These are phyloP conservation scores for Musca domestica DNA, from an alignment of 1,140 invertebrate genomes.

Conservation along the genomic window DNA sequence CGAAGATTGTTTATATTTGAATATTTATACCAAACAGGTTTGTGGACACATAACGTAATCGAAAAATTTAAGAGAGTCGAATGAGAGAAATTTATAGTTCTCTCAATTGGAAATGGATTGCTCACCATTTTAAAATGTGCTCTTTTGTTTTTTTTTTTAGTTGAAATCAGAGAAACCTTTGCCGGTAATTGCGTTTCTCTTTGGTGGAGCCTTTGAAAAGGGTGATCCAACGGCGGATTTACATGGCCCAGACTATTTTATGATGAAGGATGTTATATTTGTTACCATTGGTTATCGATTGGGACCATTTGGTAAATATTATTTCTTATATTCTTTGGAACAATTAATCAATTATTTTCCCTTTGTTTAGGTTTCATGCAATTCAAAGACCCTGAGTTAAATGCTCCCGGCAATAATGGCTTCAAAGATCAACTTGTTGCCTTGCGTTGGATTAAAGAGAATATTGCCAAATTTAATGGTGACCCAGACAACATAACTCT, in stretches of 20 bases:
- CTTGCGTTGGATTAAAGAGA: constrained; percentile 49
- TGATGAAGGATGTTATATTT: constrained; percentile 55
- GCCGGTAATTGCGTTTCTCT: constrained; percentile 55
- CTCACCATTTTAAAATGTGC: not conserved
- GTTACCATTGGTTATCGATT: constrained; percentile 56
- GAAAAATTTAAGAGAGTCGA: too few relatives aligned
- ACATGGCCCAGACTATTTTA: constrained; percentile 60
- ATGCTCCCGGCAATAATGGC: constrained; percentile 59
- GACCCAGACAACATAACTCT: constrained; percentile 47
- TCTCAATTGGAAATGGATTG: not conserved
- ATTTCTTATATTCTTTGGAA: not conserved
- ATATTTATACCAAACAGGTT: constrained; percentile 56
- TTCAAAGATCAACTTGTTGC: constrained; percentile 58
- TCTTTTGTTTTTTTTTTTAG: constrained; percentile 27
- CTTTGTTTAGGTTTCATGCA: constrained; percentile 59
- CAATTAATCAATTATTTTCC: not conserved
- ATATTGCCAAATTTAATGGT: constrained; percentile 46
- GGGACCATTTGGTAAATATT: constrained; percentile 46
- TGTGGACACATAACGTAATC: not conserved
- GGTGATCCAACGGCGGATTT: constrained; percentile 50
- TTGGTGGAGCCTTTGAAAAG: constrained; percentile 65
- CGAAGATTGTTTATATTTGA: constrained; percentile 60
- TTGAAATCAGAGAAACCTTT: constrained; percentile 29
- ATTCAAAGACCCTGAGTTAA: constrained; percentile 48
- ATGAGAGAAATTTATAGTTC: not conserved